Base-by-base conservation (phyloP, 1,140 invertebrate genomes). In the Limonius californicus region DNA sequence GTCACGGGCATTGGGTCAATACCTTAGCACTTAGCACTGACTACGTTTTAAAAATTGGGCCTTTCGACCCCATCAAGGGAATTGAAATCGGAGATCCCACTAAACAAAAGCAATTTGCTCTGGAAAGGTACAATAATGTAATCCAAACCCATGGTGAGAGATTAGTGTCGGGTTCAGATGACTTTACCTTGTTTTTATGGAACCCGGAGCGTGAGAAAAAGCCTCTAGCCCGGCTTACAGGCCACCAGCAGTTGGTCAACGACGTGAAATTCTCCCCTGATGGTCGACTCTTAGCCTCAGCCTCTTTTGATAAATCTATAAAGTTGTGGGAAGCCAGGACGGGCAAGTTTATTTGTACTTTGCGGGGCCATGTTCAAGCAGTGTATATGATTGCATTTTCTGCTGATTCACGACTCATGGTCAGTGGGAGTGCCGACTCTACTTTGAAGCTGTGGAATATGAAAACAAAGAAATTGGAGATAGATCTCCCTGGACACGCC, bases 1-100 rank as follows among this genome's bases (percentile, higher is more conserved):
- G 96, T 6, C 98, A 99, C 82, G 96, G 89, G 1, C 98, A 99
- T 79, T 99, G 98, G 97, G 95, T 99, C 0, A 99, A 99, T 73
- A 95, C 91, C 20, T 80, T 99, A 69, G 92, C 98, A 0, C 77
- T 99, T 7, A 99, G 90, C 76, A 98, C 95, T 45, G 98, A 99
- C 77, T 99, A 99, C 78, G 90, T 94, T 1, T 78, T 99, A 54
- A 82, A 95, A 71, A 97, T 93, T 16, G 95, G 95, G 12, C 87
- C 73, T 19, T 77, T 77, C 65, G 74, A 76, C 75, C 89, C 95
- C 8, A 79, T 85, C 0, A 79, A 78, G 71, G 66, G 75, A 65
- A 11, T 32, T 32, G n/a, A n/a, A n/a, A 6, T 6, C 11, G 11
- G 4, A 6, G 66, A 70, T 54, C 71, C 72, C 42, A 71, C 68